Base-by-base conservation (phyloP, 2,888 invertebrate genomes). In the Orchesellides sinensis region DNA sequence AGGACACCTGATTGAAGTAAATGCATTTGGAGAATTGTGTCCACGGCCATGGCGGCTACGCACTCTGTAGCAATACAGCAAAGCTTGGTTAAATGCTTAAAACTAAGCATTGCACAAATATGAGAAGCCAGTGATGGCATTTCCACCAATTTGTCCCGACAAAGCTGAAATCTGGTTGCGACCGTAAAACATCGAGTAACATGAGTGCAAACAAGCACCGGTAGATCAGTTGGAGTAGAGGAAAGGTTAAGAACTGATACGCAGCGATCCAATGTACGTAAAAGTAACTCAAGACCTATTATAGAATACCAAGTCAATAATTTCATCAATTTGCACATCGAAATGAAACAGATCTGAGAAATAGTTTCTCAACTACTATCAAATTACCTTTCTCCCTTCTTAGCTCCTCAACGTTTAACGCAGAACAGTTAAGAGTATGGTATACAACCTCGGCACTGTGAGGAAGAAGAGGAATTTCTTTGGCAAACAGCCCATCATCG, bases 391-490 rank as follows among this genome's bases (percentile, higher is more conserved):
- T 95, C 91, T 99, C 99, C 70, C 99, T 91, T 72, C 99, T 92
- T 86, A 99, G 91, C 90, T 99, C 99, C 91, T 99, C 99, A 0
- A 99, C 99, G 90, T 99, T 99, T 52, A 99, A 91, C 12, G 98
- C 95, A 0, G 98, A 98, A 91, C 98, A 98, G 88, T 95, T 94
- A 2, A 99, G 96, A 0, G 99, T 99, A 89, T 98, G 97, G 91
- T 97, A 98, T 68, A 98, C 97, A 32, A 99, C 93, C 90, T 98
- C 97, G 86, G 96, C 95, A 2, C 99, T 98, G 19, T 98, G 96
- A 0, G 96, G 94, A 86, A 99, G 91, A 47, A 99, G 90, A 27
- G 95, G 95, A 0, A 93, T 93, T 83, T 93, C 92, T 90, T 96
- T 96, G 2, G 95, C 95, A 91, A 99, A 99, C 88, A 99, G 91